These are phyloP conservation scores for Castor canadensis DNA, from an alignment of 2,113 vertebrate species.

Conservation along the genomic window DNA sequence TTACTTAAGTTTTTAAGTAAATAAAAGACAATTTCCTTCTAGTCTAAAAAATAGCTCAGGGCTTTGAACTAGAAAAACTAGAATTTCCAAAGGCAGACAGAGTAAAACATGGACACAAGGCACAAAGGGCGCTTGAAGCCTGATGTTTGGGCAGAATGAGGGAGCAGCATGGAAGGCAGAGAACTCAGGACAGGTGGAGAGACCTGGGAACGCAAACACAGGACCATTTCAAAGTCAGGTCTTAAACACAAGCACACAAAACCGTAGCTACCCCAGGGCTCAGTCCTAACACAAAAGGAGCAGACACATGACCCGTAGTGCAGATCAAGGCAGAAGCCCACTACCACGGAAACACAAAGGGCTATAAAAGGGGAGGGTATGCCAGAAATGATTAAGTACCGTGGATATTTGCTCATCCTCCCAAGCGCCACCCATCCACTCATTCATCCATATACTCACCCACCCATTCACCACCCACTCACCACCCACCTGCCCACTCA, in stretches of 20 bases:
- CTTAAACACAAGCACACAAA: neutral
- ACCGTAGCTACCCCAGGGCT: neutral
- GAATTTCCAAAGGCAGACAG: neutral
- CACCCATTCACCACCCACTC: neutral
- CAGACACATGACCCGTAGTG: rapidly evolving
- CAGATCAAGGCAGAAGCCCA: rapidly evolving
- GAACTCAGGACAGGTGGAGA: rapidly evolving
- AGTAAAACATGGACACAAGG: neutral
- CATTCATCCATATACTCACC: too few relatives aligned
- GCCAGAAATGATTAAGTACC: rapidly evolving
- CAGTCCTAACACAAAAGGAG: rapidly evolving
- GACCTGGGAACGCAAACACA: too few relatives aligned
- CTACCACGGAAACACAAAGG: neutral
- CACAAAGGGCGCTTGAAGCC: neutral
- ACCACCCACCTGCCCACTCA: too few relatives aligned
- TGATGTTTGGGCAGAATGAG: neutral
- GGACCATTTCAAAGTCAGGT: neutral
- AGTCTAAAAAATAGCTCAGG: neutral
- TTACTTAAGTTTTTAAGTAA: neutral
- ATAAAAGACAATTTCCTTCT: neutral
- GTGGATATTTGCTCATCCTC: rapidly evolving
- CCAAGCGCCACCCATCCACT: neutral
- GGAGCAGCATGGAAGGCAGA: rapidly evolving
- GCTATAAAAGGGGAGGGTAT: rapidly evolving
- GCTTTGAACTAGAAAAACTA: constrained; percentile 23